Evolutionary conservation across 2,797 vertebrate genomes (phyloP), one percentile per base, ranked within the genome.

Genomic region (Sebastes reedi): DNA sequence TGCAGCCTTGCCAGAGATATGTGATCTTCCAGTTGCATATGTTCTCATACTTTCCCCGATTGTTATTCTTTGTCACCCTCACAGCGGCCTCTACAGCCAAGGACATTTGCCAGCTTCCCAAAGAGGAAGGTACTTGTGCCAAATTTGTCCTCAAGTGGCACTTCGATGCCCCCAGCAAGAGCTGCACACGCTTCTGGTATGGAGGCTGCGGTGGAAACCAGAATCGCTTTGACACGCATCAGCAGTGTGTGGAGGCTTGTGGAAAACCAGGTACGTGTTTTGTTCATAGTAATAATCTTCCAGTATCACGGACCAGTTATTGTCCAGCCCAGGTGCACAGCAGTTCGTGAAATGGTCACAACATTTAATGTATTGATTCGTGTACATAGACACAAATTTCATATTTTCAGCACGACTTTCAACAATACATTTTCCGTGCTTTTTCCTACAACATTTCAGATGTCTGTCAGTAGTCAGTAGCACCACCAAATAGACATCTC

Each of bases 101-200:
- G 65, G 95, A 98, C 20, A 91, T 96, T 32, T 99, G 99, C 83
- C 75, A 83, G 88, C 88, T 98, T 79, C 91, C 93, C 32, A 98
- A 96, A 83, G 97, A 98, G 0, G 94, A 95, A 34, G 99, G 99
- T 1, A 87, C 96, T 4, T 99, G 99, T 88, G 92, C 95, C 42
- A 90, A 95, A 1, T 99, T 97, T 64, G 85, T 92, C 27, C 93
- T 99, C 2, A 97, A 97, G 76, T 99, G 99, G 99, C 90, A 97
- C 93, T 97, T 94, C 0, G 97, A 99, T n/a, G 11, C 85, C 0
- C 0, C 90, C 9, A 97, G 91, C 67, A 95, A 92, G 85, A 96
- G 93, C 86, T 99, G 99, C 0, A 90, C 93, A 0, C 95, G 98
- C 32, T 99, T 99, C 96, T 99, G 99, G 99, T 98, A 98, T 0